These are phyloP conservation scores for Papilio dardanus DNA, from an alignment of 1,140 invertebrate species.

Conservation along the genomic window DNA sequence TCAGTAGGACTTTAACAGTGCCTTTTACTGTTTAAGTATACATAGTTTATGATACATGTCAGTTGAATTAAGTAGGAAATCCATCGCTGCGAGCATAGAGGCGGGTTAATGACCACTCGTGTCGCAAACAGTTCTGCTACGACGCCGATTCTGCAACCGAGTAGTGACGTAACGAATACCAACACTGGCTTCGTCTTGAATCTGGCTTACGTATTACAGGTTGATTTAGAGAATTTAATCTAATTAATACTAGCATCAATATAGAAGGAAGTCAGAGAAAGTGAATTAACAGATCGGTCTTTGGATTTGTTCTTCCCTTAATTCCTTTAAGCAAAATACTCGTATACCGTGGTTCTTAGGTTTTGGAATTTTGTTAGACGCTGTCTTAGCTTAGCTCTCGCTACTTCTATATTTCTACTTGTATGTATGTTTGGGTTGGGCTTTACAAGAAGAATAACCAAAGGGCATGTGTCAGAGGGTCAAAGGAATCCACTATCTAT, in stretches of 20 bases:
- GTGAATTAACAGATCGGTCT: too few species aligned
- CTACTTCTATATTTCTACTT: too few species aligned
- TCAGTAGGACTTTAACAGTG: neutral
- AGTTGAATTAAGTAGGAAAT: constrained; percentile 24
- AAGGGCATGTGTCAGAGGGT: too few species aligned
- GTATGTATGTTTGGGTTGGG: too few species aligned
- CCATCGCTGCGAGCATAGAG: neutral
- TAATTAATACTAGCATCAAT: neutral
- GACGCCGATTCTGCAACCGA: constrained; percentile 30
- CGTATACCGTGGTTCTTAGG: too few species aligned
- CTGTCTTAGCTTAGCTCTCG: too few species aligned
- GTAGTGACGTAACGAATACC: constrained; percentile 22
- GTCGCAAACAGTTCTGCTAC: constrained; percentile 35
- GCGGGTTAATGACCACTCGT: constrained; percentile 32
- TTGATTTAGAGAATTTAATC: neutral
- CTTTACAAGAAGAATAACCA: too few species aligned
- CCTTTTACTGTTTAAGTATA: neutral
- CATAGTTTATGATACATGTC: neutral
- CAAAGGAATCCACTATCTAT: too few species aligned
- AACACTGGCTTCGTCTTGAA: constrained; percentile 2
- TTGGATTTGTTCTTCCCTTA: too few species aligned
- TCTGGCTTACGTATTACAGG: constrained; percentile 10
- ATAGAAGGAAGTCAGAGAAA: neutral
- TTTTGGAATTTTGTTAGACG: too few species aligned
- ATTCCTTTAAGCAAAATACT: too few species aligned